phyloP scores from a whole-genome alignment of 2,797 vertebrate species.

The Margarornis squamiger region DNA sequence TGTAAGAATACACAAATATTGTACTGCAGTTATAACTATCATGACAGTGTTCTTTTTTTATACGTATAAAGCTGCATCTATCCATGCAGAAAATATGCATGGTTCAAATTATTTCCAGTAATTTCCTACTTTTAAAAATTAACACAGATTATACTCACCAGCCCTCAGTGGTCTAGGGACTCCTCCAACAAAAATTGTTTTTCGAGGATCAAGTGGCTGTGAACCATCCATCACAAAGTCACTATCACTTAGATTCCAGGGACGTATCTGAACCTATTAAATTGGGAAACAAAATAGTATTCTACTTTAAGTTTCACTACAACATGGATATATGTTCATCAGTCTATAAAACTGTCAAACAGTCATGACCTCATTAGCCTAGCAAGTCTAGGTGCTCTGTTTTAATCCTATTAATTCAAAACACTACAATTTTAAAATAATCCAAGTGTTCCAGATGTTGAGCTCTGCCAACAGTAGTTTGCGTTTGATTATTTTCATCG shows the following conservation, averaged over 20 bases:
- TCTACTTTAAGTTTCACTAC: not conserved
- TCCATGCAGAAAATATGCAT: not conserved
- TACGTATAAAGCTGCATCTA: not conserved
- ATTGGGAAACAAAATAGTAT: not conserved
- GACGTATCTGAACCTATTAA: slow-evolving; percentile 94
- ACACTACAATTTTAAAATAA: not conserved
- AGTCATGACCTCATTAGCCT: not conserved
- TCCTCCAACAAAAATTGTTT: slow-evolving; percentile 99
- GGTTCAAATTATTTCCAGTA: not conserved
- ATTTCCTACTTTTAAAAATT: not conserved
- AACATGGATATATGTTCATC: not conserved
- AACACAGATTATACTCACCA: slow-evolving; percentile 77
- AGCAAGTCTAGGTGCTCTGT: not conserved
- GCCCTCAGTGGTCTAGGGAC: slow-evolving; percentile 95
- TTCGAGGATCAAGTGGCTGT: slow-evolving; percentile 96
- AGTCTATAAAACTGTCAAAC: not conserved
- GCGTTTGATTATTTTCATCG: slow-evolving; percentile 12
- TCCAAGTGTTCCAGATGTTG: slow-evolving; percentile 28
- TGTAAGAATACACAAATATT: not conserved
- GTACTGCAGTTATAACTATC: not conserved
- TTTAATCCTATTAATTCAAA: slow-evolving; percentile 27
- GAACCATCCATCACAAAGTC: slow-evolving; percentile 99
- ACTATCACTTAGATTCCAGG: slow-evolving; percentile 97
- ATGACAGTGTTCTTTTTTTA: not conserved
- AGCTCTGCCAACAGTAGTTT: not conserved